Evolutionary conservation across 2,888 invertebrate species (phyloP).

Genomic region (Tromatobia lineatoria): DNA sequence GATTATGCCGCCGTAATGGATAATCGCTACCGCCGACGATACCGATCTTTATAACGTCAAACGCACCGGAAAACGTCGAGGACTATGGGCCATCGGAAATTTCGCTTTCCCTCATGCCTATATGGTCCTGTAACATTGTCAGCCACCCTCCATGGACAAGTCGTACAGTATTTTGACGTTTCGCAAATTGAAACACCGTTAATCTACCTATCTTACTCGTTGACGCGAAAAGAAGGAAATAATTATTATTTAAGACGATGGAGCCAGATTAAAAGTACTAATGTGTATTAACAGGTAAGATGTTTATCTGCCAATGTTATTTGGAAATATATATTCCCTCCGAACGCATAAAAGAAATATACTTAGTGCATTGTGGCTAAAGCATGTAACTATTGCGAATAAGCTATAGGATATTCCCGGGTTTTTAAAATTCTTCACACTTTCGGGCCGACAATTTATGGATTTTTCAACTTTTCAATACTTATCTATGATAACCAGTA

Average conservation of each 20-base stretch:
- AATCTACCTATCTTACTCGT: constrained; percentile 1
- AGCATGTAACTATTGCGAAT: too few relatives aligned
- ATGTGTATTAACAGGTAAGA: too few relatives aligned
- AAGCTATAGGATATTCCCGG: too few relatives aligned
- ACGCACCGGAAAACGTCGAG: constrained; percentile 76
- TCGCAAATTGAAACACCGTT: constrained; percentile 63
- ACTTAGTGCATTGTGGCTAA: too few relatives aligned
- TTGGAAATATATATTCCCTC: too few relatives aligned
- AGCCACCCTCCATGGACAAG: constrained; percentile 21
- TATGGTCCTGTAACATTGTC: constrained; percentile 34
- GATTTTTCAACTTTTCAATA: too few relatives aligned
- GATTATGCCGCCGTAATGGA: constrained; percentile 83
- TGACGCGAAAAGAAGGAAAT: constrained; percentile 11
- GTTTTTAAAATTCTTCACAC: too few relatives aligned
- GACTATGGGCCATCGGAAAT: constrained; percentile 58
- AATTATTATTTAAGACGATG: background rate
- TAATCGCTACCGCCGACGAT: constrained; percentile 83
- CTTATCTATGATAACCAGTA: too few relatives aligned
- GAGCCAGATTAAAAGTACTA: too few relatives aligned
- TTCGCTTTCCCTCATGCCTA: constrained; percentile 39
- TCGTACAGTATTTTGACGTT: constrained; percentile 45
- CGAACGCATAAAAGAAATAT: too few relatives aligned
- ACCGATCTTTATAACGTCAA: constrained; percentile 82
- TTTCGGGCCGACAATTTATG: too few relatives aligned
- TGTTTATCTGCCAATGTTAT: too few relatives aligned